Base-by-base conservation (phyloP, 2,888 invertebrate genomes). In the Girardia tigrina region DNA sequence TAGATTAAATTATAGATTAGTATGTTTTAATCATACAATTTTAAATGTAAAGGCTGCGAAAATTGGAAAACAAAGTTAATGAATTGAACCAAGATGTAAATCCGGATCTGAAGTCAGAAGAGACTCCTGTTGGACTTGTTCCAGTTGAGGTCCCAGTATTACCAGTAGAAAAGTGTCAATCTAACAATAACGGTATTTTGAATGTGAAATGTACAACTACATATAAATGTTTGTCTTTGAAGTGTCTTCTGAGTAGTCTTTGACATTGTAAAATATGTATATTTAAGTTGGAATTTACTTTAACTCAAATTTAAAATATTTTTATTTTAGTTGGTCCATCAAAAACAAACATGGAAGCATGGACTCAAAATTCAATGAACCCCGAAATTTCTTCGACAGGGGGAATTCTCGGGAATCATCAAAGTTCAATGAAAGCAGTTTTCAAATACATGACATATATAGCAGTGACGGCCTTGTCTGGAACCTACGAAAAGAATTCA, bases 381-480 rank as follows among this genome's bases (percentile, higher is more conserved):
- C n/a, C n/a, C n/a, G n/a, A n/a, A n/a, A n/a, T n/a, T n/a, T n/a
- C n/a, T n/a, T n/a, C n/a, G n/a, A n/a, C 4, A n/a, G 20, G 56
- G 8, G 23, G n/a, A 56, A 6, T 4, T 4, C n/a, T 20, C 56
- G 20, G 23, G n/a, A n/a, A n/a, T 56, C 56, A 56, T 2, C n/a
- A 16, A 56, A 20, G 23, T 56, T 56, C 56, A n/a, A 56, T 56
- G 56, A 56, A 56, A 56, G 56, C 23, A 56, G 23, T 56, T 56
- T 56, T 56, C 56, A 56, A 56, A 16, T 56, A 20, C 23, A 56
- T 56, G 56, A 56, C 56, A 4, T 56, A 56, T 56, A 56, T 56
- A 56, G 56, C 56, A n/a, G 56, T 56, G 56, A 56, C 56, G n/a
- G 56, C 56, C 56, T 56, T 56, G 56, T 56, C 56, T 20, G 56